A percentile compares a stretch with the other conserved stretches of the same genome.
Evolutionary conservation across 1,140 invertebrate genomes (phyloP).

Genomic region (Aphelenchoides fujianensis): DNA sequence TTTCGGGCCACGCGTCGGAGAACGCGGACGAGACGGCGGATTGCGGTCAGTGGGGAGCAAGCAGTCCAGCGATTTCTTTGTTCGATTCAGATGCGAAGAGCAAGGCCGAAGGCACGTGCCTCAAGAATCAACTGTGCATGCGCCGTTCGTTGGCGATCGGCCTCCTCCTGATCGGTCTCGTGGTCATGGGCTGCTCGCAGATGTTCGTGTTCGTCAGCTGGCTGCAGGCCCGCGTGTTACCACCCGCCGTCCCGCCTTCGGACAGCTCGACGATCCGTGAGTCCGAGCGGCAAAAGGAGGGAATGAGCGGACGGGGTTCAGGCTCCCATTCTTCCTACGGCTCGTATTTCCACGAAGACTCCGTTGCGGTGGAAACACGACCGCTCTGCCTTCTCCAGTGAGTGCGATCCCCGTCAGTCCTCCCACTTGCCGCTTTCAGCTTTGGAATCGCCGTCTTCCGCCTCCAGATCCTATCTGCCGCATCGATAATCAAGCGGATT

Average conservation of each 20-base stretch:
- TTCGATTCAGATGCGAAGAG: no score
- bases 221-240: slow-evolving; percentile 15
- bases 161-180: slow-evolving; percentile 20
- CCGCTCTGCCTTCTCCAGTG: slow-evolving; percentile 16
- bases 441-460: background rate
- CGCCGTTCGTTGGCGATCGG: slow-evolving; percentile 21
- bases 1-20: slow-evolving; percentile 1
- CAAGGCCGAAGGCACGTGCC: no score
- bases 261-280: slow-evolving; percentile 2
- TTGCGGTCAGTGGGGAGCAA: slow-evolving; percentile 15
- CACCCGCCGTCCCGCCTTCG: background rate
- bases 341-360: slow-evolving; percentile 13
- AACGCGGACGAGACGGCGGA: background rate
- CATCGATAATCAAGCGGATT: background rate
- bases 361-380: slow-evolving; percentile 18
- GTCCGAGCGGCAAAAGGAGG: background rate
- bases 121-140: slow-evolving; percentile 22
- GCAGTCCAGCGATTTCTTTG: background rate
- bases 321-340: slow-evolving; percentile 13
- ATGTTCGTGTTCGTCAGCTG: slow-evolving; percentile 20
- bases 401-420: background rate
- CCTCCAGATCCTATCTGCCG: background rate
- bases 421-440: background rate
- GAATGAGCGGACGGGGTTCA: slow-evolving; percentile 8
- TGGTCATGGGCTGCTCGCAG: slow-evolving; percentile 16